Evolutionary conservation across 53 echinoderm and acorn worm genomes (phyloP).

Genomic region (Stichopus horrens): DNA sequence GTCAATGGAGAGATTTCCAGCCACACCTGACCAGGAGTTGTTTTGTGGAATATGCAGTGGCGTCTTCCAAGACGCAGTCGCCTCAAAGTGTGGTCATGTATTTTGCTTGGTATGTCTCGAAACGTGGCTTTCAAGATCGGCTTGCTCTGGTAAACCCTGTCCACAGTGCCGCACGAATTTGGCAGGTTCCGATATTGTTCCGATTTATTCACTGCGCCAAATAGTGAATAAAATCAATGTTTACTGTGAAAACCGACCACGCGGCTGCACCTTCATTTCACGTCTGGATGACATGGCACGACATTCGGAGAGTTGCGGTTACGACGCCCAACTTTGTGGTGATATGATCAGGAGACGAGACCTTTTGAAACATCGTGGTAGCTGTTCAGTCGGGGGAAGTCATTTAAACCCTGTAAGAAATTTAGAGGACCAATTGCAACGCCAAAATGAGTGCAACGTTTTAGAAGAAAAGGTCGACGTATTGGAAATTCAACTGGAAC

Average conservation of each 20-base stretch:
- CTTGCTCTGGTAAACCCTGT: conserved; percentile 62
- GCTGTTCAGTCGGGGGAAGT: conserved; percentile 57
- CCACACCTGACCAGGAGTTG: conserved; percentile 71
- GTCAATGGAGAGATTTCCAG: conserved; percentile 69
- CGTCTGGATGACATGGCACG: conserved; percentile 63
- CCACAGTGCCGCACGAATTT: conserved; percentile 80
- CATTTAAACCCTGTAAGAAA: conserved; percentile 9
- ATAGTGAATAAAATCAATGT: conserved; percentile 70
- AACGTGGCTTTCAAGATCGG: conserved; percentile 82
- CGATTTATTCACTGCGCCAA: conserved; percentile 84
- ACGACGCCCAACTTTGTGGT: conserved; percentile 74
- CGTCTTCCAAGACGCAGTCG: conserved; percentile 76
- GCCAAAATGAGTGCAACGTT: conserved; percentile 2
- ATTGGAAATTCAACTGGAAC: conserved; percentile 75
- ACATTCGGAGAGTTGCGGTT: conserved; percentile 71
- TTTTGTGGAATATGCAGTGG: conserved; percentile 88
- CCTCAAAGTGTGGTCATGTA: conserved; percentile 81
- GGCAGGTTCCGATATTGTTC: conserved; percentile 66
- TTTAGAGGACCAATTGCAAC: conserved; percentile 26
- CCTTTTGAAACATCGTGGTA: conserved; percentile 62
- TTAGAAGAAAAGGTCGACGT: conserved; percentile 55
- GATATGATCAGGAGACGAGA: conserved; percentile 65
- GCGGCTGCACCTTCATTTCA: conserved; percentile 74
- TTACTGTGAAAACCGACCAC: conserved; percentile 68
- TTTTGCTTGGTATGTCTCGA: conserved; percentile 79